A percentile compares a stretch with the other conserved stretches of the same genome.
Evolutionary conservation across 35 echinoderm and acorn worm genomes (phyloP).

Genomic region (Apostichopus californicus): DNA sequence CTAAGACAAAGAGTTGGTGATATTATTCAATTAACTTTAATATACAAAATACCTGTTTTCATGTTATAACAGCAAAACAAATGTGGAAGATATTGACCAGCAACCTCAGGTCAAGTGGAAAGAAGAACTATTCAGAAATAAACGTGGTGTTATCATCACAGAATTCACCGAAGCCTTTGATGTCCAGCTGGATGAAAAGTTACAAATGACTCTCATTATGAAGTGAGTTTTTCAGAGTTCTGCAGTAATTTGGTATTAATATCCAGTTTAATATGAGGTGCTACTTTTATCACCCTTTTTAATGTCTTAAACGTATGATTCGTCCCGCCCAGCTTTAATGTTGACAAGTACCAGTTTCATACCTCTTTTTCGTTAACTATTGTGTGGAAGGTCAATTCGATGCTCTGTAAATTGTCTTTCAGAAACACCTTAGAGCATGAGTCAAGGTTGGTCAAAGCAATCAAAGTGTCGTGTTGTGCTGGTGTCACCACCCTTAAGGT

Average conservation of each 20-base stretch:
- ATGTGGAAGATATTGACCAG: constrained; percentile 9
- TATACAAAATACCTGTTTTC: too few relatives aligned
- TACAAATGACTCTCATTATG: constrained; percentile 53
- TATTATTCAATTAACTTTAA: too few relatives aligned
- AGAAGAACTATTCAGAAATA: constrained; percentile 68
- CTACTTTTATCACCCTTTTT: too few relatives aligned
- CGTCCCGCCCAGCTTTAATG: too few relatives aligned
- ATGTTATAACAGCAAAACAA: neutral
- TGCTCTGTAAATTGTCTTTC: neutral
- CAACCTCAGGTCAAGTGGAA: constrained; percentile 47
- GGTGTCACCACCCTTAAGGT: neutral
- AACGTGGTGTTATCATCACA: constrained; percentile 69
- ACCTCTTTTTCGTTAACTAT: too few relatives aligned
- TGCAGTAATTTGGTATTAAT: too few relatives aligned
- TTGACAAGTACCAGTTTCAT: too few relatives aligned
- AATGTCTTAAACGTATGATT: too few relatives aligned
- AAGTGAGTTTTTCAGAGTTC: constrained; percentile 51
- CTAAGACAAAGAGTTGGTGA: too few relatives aligned
- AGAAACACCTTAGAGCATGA: neutral
- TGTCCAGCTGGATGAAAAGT: constrained; percentile 53
- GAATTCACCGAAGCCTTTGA: constrained; percentile 32
- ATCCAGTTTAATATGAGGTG: too few relatives aligned
- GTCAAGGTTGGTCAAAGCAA: neutral
- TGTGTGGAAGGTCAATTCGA: too few relatives aligned
- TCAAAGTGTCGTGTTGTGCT: neutral